Conservation (phyloP, 2,797 vertebrate species). For the Phrynocephalus vlangalii region DNA sequence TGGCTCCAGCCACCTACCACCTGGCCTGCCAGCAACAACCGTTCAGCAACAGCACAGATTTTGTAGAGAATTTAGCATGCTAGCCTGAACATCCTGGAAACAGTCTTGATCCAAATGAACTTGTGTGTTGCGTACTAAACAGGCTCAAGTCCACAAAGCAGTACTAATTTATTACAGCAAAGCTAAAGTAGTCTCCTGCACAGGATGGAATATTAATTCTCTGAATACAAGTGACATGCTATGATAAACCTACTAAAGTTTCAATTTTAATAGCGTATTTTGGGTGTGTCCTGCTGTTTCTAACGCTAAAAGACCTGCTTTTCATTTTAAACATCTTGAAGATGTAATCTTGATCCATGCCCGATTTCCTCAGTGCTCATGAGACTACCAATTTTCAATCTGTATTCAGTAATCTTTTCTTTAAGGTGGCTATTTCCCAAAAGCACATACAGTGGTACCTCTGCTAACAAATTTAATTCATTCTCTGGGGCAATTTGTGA, state of each 20-base stretch:
- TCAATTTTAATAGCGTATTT: not conserved
- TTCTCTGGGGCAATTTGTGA: no score
- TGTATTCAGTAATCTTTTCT: not conserved
- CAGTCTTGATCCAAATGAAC: not conserved
- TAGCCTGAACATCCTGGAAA: no score
- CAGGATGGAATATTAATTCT: not conserved
- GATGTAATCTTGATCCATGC: not conserved
- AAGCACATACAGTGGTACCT: constrained; percentile 51
- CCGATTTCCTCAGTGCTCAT: not conserved
- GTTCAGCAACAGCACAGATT: not conserved
- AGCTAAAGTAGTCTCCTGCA: not conserved
- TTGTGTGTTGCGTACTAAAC: not conserved
- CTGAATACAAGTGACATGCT: not conserved
- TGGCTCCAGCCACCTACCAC: not conserved
- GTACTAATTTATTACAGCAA: not conserved
- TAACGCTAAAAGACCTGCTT: not conserved
- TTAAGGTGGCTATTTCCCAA: constrained; percentile 16
- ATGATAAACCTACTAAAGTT: not conserved
- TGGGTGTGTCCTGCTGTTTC: not conserved
- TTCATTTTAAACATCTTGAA: not conserved
- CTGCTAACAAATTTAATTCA: no score
- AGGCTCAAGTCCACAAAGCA: not conserved
- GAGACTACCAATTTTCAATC: not conserved
- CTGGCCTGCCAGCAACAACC: no score
- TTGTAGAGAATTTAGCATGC: no score